A percentile compares a stretch with the other conserved stretches of the same genome.
phyloP scores from a whole-genome alignment of 2,797 vertebrate genomes.

The Silurus lanzhouensis region DNA sequence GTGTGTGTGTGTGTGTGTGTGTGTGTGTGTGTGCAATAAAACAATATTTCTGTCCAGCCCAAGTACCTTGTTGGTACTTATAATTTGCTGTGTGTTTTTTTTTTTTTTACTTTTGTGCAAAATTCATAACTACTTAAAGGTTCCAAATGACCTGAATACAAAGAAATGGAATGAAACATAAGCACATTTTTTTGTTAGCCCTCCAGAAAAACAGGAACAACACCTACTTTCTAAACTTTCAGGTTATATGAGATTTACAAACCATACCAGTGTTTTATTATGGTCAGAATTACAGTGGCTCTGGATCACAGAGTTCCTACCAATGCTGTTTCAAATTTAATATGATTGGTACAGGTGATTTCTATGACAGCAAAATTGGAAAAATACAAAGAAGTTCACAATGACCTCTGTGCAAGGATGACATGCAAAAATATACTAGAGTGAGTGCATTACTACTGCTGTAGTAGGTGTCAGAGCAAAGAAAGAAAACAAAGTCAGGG shows the following conservation, averaged over 20 bases:
- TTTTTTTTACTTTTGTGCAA: neutral
- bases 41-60: neutral
- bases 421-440: no score
- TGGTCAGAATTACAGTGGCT: neutral
- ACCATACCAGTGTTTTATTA: neutral
- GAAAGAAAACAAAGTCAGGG: slow-evolving; percentile 55
- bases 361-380: no score
- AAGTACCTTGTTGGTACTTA: neutral
- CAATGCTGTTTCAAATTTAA: neutral
- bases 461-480: slow-evolving; percentile 45
- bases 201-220: neutral
- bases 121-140: neutral
- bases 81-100: no score
- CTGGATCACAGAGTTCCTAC: neutral
- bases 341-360: neutral
- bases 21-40: neutral
- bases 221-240: neutral
- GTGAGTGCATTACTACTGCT: no score
- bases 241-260: neutral
- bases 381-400: no score
- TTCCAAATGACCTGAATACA: neutral
- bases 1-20: neutral
- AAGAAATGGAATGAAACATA: neutral
- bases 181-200: neutral
- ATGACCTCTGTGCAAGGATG: no score